Evolutionary conservation across 1,140 invertebrate genomes (phyloP), one percentile per base, ranked within the genome.

Genomic region (Babylonia areolata): DNA sequence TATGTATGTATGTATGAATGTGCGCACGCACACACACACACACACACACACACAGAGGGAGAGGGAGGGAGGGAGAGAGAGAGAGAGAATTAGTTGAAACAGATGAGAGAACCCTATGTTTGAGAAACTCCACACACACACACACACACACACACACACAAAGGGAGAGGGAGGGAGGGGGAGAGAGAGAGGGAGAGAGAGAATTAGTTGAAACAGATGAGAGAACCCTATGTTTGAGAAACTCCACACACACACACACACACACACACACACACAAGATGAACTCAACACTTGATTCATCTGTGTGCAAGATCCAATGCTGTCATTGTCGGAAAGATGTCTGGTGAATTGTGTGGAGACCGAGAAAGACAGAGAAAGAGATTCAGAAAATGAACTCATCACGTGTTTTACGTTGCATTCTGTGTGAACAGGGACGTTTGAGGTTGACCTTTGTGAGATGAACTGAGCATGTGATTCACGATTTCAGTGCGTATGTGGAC

Each of bases 211-310:
- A 9, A 77, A 6, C 39, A 9, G 33, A 77, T 11, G 40, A 9
- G 31, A 12, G 31, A 12, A 77, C 37, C 23, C 73, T 40, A 12
- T 40, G 33, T 40, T 2, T 40, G 33, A 77, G 9, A 40, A 12
- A 77, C 35, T 31, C 31, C 71, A 73, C 71, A 73, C 71, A 35
- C 71, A 73, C 71, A 35, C 71, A 73, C 71, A 35, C 71, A 73
- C 71, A 35, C 71, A 73, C 71, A 35, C 71, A 73, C 71, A 35
- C 71, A 73, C 71, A 35, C 71, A 73, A 9, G 39, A n/a, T n/a
- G n/a, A n/a, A n/a, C n/a, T n/a, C n/a, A n/a, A n/a, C n/a, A n/a
- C n/a, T n/a, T n/a, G n/a, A n/a, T n/a, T n/a, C n/a, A n/a, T n/a
- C n/a, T n/a, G n/a, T n/a, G n/a, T n/a, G n/a, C n/a, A n/a, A n/a